Conservation (phyloP, 2,888 invertebrate species). For the Polietes domitor region DNA sequence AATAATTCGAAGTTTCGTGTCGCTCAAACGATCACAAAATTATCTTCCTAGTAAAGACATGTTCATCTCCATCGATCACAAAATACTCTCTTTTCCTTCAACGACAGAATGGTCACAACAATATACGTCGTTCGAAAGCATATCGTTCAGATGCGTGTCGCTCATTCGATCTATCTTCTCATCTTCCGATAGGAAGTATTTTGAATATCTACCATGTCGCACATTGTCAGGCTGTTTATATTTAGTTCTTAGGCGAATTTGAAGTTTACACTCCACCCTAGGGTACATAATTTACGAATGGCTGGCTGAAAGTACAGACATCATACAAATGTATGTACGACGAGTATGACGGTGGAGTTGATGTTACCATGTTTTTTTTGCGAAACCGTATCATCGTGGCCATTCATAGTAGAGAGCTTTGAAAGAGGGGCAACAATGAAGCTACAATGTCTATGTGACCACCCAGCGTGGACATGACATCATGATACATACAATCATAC, state of each 20-base stretch:
- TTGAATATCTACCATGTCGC: too few species aligned
- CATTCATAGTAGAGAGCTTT: neutral
- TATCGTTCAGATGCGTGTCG: too few species aligned
- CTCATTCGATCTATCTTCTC: too few species aligned
- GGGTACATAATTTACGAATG: neutral
- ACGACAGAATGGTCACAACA: too few species aligned
- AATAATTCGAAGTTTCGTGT: neutral
- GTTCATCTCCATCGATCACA: too few species aligned
- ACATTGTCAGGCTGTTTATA: too few species aligned
- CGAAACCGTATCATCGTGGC: constrained; percentile 19
- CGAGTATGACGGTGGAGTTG: neutral
- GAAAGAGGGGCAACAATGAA: constrained; percentile 8
- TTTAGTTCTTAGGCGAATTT: too few species aligned
- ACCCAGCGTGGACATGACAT: constrained; percentile 65
- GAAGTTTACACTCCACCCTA: neutral
- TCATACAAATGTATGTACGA: neutral
- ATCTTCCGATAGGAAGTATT: too few species aligned
- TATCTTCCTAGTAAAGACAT: too few species aligned
- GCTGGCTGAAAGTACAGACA: neutral
- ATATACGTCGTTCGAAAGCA: too few species aligned
- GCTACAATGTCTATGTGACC: constrained; percentile 50
- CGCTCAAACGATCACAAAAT: too few species aligned
- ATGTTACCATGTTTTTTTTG: constrained; percentile 9
- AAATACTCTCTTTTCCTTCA: too few species aligned
- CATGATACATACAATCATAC: constrained; percentile 59